Evolutionary conservation across 2,113 vertebrate species (phyloP).

Genomic region (Herpailurus yagouaroundi): DNA sequence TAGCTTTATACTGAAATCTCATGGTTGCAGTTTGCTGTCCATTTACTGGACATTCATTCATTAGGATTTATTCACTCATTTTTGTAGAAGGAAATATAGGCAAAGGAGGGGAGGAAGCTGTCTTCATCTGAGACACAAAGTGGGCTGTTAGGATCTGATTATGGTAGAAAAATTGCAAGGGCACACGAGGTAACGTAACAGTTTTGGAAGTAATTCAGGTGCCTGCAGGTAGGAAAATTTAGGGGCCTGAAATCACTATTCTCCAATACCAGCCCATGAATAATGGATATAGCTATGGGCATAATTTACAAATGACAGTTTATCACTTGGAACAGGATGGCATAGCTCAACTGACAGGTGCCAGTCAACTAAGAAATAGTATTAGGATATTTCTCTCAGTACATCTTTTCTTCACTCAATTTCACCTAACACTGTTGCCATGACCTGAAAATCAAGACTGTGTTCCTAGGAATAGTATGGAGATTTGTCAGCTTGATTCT

Average conservation of each 20-base stretch:
- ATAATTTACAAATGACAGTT: slow-evolving; percentile 41
- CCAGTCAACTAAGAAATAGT: background rate
- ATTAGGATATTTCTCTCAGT: background rate
- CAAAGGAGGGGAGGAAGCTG: background rate
- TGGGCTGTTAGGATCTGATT: background rate
- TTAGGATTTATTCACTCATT: background rate
- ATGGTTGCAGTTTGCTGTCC: background rate
- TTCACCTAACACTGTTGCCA: background rate
- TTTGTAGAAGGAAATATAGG: background rate
- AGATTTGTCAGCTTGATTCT: background rate
- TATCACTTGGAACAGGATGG: background rate
- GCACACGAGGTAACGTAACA: background rate
- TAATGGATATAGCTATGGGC: slow-evolving; percentile 1
- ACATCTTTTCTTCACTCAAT: background rate
- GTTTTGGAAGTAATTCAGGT: slow-evolving; percentile 32
- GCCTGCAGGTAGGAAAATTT: background rate
- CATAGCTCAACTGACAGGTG: background rate
- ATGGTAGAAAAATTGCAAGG: background rate
- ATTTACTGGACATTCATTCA: background rate
- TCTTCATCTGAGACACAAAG: background rate
- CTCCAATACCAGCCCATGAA: background rate
- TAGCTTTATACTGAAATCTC: slow-evolving; percentile 15
- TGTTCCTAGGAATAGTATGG: background rate
- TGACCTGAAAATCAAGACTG: background rate
- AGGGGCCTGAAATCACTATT: background rate